Conservation (phyloP, 2,113 vertebrate species). For the Cyanistes caeruleus region DNA sequence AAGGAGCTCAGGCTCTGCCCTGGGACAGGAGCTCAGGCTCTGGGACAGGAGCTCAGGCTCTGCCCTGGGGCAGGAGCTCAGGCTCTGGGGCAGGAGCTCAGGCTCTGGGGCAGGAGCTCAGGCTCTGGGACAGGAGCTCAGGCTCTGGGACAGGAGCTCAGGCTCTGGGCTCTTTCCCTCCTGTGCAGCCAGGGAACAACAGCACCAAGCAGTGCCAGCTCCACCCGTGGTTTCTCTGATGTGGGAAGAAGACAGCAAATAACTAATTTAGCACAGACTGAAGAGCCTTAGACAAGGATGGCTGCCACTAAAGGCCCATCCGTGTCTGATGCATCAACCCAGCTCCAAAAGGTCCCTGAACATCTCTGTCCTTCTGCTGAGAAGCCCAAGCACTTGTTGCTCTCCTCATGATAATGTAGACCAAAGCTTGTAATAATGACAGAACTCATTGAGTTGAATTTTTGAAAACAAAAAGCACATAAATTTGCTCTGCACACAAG, state of each 20-base stretch:
- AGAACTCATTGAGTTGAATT: neutral
- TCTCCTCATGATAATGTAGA: neutral
- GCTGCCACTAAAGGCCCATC: neutral
- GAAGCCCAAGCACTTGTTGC: neutral
- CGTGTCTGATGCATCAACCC: neutral
- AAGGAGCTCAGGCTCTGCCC: neutral
- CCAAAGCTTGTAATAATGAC: neutral
- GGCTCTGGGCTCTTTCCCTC: neutral
- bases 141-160: neutral
- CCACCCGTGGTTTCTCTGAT: neutral
- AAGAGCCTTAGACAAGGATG: neutral
- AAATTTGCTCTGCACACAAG: neutral
- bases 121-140: neutral
- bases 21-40: neutral
- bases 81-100: neutral
- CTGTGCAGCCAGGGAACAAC: neutral
- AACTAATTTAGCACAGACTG: slow-evolving; percentile 7
- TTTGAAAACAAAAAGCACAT: neutral
- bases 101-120: neutral
- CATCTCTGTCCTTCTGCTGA: neutral
- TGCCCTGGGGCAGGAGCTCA: neutral
- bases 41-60: neutral
- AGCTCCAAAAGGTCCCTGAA: neutral
- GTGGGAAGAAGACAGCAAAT: neutral
- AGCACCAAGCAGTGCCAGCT: neutral